These are phyloP conservation scores for Conomelus anceps DNA, from an alignment of 2,888 invertebrate genomes.

Conservation along the genomic window DNA sequence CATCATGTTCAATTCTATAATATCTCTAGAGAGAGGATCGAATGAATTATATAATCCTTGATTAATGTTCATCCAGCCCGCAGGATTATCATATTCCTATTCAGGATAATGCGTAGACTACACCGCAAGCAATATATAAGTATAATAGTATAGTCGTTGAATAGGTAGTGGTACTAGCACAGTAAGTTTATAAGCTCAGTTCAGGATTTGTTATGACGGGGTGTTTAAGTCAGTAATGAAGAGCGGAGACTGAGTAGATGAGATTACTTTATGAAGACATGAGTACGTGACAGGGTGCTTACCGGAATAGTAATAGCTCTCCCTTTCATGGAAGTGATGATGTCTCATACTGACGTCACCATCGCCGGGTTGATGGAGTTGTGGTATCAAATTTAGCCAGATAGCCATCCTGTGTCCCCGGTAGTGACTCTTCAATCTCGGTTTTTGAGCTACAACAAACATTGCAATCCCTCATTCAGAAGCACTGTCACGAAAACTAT, in stretches of 20 bases:
- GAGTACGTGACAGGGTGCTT: conserved; percentile 27
- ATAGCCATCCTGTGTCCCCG: conserved; percentile 89
- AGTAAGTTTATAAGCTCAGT: background rate
- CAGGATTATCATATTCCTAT: too few species aligned
- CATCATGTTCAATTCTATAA: too few species aligned
- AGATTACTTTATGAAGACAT: background rate
- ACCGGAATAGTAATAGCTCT: conserved; percentile 72
- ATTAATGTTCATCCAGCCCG: too few species aligned
- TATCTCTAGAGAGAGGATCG: too few species aligned
- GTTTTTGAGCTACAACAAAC: conserved; percentile 42
- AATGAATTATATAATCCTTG: too few species aligned
- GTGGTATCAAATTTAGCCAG: conserved; percentile 86
- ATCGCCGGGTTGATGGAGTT: conserved; percentile 76
- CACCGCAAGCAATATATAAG: too few species aligned
- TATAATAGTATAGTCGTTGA: background rate
- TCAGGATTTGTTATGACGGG: background rate
- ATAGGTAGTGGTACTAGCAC: background rate
- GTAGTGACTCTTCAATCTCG: conserved; percentile 82
- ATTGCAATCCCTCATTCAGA: background rate
- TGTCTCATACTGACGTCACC: conserved; percentile 80
- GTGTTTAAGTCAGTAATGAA: background rate
- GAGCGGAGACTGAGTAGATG: background rate
- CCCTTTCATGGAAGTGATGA: conserved; percentile 64
- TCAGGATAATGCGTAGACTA: background rate
- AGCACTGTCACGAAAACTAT: background rate